A percentile compares a stretch with the other conserved stretches of the same genome.
Evolutionary conservation across 2,797 vertebrate species (phyloP).

Genomic region (Sebastes matsubarae): DNA sequence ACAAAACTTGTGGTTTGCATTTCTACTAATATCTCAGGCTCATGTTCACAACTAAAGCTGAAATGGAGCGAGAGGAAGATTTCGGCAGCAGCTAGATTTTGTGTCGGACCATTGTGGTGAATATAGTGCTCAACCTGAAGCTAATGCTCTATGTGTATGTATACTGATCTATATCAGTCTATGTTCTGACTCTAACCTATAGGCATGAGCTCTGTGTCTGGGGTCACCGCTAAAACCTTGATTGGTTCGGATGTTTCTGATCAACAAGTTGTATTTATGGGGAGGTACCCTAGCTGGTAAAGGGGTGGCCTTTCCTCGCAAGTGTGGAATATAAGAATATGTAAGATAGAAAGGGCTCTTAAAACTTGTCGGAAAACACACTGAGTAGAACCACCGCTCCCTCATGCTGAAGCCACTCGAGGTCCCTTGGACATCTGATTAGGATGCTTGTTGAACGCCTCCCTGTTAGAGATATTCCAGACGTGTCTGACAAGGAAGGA

Average conservation of each 20-base stretch:
- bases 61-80: not conserved
- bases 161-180: not conserved
- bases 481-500: conserved; percentile 17
- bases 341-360: not conserved
- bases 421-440: conserved; percentile 25
- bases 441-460: not conserved
- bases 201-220: not conserved
- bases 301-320: not conserved
- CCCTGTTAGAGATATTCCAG: conserved; percentile 18
- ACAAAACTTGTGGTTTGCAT: not conserved
- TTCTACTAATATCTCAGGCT: not conserved
- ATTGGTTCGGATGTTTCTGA: not conserved
- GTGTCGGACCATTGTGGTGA: not conserved
- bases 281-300: not conserved
- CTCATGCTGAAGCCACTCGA: not conserved
- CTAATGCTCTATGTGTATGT: not conserved
- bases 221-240: not conserved
- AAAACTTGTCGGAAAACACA: not conserved
- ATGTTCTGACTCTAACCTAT: not conserved
- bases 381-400: not conserved
- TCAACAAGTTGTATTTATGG: not conserved
- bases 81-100: not conserved
- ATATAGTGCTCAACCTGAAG: not conserved
- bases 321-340: not conserved
- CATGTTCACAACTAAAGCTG: not conserved